These are phyloP conservation scores for Poeciliopsis presidionis DNA, from an alignment of 2,797 vertebrate genomes.

Conservation along the genomic window DNA sequence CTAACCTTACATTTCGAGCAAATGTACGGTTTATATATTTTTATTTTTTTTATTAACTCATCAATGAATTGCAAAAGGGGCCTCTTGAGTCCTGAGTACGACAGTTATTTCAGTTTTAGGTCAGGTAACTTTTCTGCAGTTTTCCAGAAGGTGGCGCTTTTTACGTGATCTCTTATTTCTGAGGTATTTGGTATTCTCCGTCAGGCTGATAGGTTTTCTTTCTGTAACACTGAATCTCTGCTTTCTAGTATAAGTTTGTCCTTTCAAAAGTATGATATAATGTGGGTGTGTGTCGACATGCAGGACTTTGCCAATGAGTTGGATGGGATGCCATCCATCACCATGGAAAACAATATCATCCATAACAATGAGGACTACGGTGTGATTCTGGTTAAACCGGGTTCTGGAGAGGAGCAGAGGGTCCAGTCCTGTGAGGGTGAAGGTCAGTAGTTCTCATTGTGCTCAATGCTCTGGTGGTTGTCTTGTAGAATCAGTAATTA, in stretches of 20 bases:
- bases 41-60: too few relatives aligned
- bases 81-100: too few relatives aligned
- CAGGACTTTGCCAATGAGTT: constrained; percentile 91
- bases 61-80: too few relatives aligned
- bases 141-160: background rate
- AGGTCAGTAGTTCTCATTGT: constrained; percentile 21
- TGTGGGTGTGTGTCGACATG: background rate
- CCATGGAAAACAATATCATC: constrained; percentile 92
- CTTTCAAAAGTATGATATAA: background rate
- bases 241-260: background rate
- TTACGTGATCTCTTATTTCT: background rate
- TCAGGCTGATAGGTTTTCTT: background rate
- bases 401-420: constrained; percentile 52
- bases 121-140: background rate
- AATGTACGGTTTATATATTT: too few relatives aligned
- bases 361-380: constrained; percentile 96
- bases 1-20: too few relatives aligned
- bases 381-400: constrained; percentile 90
- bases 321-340: constrained; percentile 88
- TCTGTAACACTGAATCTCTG: background rate
- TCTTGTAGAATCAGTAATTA: background rate
- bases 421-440: background rate
- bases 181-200: background rate
- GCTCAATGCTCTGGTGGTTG: background rate
- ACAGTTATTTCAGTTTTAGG: background rate